Evolutionary conservation across 2,797 vertebrate genomes (phyloP), one percentile per base, ranked within the genome.

Genomic region (Sebastes cheni): DNA sequence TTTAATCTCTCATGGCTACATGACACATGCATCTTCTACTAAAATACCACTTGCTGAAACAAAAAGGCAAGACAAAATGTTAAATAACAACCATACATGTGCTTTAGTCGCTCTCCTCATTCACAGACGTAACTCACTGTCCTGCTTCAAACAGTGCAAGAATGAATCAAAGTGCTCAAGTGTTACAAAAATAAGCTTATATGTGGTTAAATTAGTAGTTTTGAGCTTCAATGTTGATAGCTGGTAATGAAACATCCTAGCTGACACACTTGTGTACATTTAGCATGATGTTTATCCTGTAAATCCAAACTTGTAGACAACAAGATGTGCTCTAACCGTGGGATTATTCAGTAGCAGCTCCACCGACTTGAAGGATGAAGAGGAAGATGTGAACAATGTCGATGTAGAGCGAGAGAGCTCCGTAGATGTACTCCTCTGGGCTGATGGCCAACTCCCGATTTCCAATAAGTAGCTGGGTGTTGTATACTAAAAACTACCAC

Each of bases 311-410:
- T 29, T 14, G 10, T 1, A 9, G 6, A 25, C 3, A 14, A 70
- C 3, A 18, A 58, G 12, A 32, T 52, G 18, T 23, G 30, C 8
- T 32, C 4, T 10, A n/a, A 66, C 8, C 8, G 1, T 3, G 27
- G 29, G 14, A 39, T 91, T 72, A 96, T 4, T 96, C 95, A 1
- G 90, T 88, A 1, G 88, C 91, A 8, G 84, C 73, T 39, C 98
- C 97, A 4, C 97, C 86, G 13, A 99, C 75, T 93, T 98, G 96
- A 75, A 99, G 94, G 72, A 98, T 89, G 89, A 97, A 97, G 71
- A 97, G 96, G 86, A 99, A 99, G 91, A 99, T 98, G 83, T 99
- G 96, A 80, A 99, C 75, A 0, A 99, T 97, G 79, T 99, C 97
- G 0, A 97, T 96, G 91, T 99, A 99, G 85, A 99, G 97, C 59